These are phyloP conservation scores for Hydraecia micacea DNA, from an alignment of 2,888 invertebrate species.

Conservation along the genomic window DNA sequence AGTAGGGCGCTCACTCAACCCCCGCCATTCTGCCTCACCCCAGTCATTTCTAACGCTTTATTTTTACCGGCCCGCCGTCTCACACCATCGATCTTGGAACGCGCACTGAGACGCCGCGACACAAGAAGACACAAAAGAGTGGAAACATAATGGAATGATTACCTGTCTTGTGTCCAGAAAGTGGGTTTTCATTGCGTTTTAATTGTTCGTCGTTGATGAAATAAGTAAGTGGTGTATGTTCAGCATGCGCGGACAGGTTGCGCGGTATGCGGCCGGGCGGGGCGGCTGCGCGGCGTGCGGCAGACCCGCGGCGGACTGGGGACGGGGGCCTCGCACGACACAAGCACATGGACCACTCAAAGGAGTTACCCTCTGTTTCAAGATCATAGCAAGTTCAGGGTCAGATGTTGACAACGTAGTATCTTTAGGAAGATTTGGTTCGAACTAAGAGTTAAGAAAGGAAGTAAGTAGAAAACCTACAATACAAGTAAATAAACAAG, in stretches of 20 bases:
- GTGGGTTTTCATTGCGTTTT: conserved; percentile 83
- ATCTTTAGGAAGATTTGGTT: conserved; percentile 6
- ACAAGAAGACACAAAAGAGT: conserved; percentile 48
- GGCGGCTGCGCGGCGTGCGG: conserved; percentile 46
- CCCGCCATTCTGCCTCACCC: conserved; percentile 90
- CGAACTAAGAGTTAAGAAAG: neutral
- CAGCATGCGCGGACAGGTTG: conserved; percentile 81
- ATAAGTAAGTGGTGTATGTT: conserved; percentile 78
- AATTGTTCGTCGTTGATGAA: conserved; percentile 80
- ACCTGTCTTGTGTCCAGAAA: conserved; percentile 78
- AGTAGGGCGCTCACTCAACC: conserved; percentile 87
- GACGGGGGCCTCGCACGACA: conserved; percentile 51
- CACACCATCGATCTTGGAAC: conserved; percentile 83
- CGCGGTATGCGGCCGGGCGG: conserved; percentile 74
- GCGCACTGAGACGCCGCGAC: conserved; percentile 62
- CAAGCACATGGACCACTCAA: conserved; percentile 22
- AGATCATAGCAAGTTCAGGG: conserved; percentile 60
- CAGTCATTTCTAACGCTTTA: conserved; percentile 87
- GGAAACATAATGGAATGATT: conserved; percentile 70
- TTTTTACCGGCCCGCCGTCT: conserved; percentile 88
- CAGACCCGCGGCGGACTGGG: conserved; percentile 43
- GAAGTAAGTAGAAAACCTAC: neutral
- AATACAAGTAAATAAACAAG: neutral
- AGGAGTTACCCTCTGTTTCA: conserved; percentile 45
- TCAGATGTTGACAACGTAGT: conserved; percentile 26